Base-by-base conservation (phyloP, 2,113 vertebrate genomes). In the Melanerpes formicivorus region DNA sequence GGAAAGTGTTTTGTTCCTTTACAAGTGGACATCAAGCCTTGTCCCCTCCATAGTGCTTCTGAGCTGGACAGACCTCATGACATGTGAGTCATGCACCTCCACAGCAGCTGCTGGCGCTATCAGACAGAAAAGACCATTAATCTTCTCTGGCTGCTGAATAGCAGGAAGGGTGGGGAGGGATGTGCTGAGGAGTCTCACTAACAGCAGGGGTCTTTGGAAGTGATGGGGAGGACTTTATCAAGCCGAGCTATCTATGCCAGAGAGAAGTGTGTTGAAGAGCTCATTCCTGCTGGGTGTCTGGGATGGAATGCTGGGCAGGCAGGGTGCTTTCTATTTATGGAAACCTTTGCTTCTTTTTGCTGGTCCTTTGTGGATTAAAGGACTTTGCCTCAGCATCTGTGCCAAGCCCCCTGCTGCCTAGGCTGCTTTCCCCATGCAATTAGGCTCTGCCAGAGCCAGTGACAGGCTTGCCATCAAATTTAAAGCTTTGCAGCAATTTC, bases 281-380 rank as follows among this genome's bases (percentile, higher is more conserved):
- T 73, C n/a, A 11, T 44, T 89, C 64, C 37, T 10, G 5, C 26
- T 46, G 32, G 66, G 69, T 56, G 72, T 44, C 37, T 72, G 58
- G 34, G n/a, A 11, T 65, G 44, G 55, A 65, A 55, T 30, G 59
- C 26, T 78, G 55, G 74, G 44, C 44, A 76, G 63, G 44, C 37
- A 16, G 63, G 29, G 26, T 70, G 25, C 46, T 62, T 78, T 54
- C 76, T 84, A 7, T 86, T 48, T 79, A 32, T 37, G 18, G 70
- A 69, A 69, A 55, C 58, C 37, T 90, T 86, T 90, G 66, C 63
- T 91, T 72, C 77, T 84, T 91, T 91, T 71, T 90, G 18, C 56
- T 67, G 32, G 18, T 74, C 63, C 66, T 79, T 66, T 66, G 50
- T 87, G 78, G 80, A 46, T 81, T 92, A 79, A 88, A 90, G 64